Evolutionary conservation across 2,888 invertebrate genomes (phyloP).

Genomic region (Dinocampus coccinellae): DNA sequence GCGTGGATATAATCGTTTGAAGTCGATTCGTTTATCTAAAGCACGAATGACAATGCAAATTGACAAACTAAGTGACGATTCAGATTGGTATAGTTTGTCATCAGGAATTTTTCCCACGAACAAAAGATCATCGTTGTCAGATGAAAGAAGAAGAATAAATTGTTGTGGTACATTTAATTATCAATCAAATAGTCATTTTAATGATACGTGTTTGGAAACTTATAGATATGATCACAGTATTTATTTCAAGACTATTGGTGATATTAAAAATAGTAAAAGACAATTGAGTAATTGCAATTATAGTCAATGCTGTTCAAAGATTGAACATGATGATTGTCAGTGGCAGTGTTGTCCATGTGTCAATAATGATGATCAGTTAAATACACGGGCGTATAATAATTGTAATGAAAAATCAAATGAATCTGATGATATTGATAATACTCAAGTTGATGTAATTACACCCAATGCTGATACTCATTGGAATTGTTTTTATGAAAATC

Average conservation of each 20-base stretch:
- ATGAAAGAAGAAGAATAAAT: constrained; percentile 57
- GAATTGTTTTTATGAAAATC: constrained; percentile 1
- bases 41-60: constrained; percentile 58
- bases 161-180: constrained; percentile 62
- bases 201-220: constrained; percentile 61
- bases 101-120: constrained; percentile 15
- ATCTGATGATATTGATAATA: neutral
- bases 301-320: neutral
- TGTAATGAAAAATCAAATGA: neutral
- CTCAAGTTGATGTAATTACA: neutral
- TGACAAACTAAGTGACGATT: constrained; percentile 45
- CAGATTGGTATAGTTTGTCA: neutral
- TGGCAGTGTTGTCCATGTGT: constrained; percentile 27
- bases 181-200: constrained; percentile 60
- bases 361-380: constrained; percentile 49
- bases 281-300: neutral
- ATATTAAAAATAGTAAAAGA: constrained; percentile 54
- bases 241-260: constrained; percentile 66
- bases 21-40: constrained; percentile 56
- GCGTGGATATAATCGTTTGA: constrained; percentile 63
- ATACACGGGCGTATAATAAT: constrained; percentile 30
- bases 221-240: constrained; percentile 67
- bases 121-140: constrained; percentile 48
- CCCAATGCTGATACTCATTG: constrained; percentile 6
- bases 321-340: neutral